A percentile compares a stretch with the other conserved stretches of the same genome.
These are phyloP conservation scores for Menura novaehollandiae DNA, from an alignment of 2,113 vertebrate genomes.

Conservation along the genomic window DNA sequence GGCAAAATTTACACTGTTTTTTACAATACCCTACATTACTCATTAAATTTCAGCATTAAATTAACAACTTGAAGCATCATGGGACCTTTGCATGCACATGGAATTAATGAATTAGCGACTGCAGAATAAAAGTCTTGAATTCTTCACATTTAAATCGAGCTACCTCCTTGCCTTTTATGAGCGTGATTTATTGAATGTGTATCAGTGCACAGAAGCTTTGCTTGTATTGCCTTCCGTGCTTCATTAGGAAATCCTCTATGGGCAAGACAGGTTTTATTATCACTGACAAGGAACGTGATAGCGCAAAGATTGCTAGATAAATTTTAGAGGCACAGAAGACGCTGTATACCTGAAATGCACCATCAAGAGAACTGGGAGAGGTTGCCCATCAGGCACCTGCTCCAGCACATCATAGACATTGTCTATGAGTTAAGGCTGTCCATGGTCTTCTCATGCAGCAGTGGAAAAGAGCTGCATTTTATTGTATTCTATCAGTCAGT, in stretches of 20 bases:
- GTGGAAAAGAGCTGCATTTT: background rate
- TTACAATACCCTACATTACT: slow-evolving; percentile 6
- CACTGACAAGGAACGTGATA: background rate
- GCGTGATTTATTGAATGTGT: slow-evolving; percentile 26
- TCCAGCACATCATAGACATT: too few species aligned
- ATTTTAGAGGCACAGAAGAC: background rate
- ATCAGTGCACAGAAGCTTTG: background rate
- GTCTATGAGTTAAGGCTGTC: background rate
- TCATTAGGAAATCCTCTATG: slow-evolving; percentile 26
- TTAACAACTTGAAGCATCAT: background rate
- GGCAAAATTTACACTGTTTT: background rate
- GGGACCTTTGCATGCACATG: background rate
- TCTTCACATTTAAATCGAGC: background rate
- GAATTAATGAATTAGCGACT: background rate
- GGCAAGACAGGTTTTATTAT: slow-evolving; percentile 14
- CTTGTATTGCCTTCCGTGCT: background rate
- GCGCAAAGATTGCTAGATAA: slow-evolving; percentile 1
- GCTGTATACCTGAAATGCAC: background rate
- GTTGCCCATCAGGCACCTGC: background rate
- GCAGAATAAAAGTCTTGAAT: background rate
- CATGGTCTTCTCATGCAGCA: background rate
- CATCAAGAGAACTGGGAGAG: background rate
- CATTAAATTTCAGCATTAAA: slow-evolving; percentile 27
- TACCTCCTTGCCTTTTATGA: background rate
- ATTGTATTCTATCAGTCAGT: background rate